A percentile compares a stretch with the other conserved stretches of the same genome.
Conservation (phyloP, 2,888 invertebrate species). For the Blastobasis adustella region DNA sequence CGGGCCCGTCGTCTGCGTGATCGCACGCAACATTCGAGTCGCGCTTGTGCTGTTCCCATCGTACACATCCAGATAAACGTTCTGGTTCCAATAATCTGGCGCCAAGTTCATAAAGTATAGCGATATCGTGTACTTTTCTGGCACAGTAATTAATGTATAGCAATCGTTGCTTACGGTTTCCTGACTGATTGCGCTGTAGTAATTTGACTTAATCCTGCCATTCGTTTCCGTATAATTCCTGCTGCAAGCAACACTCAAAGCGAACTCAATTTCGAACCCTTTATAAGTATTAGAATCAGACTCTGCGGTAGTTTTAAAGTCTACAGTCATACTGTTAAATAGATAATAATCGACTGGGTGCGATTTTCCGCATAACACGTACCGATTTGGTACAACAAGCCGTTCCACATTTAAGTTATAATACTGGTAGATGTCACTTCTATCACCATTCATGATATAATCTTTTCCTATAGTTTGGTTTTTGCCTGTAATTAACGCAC, state of each 20-base stretch:
- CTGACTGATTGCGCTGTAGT: not conserved
- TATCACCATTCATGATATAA: constrained; percentile 28
- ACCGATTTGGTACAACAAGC: constrained; percentile 19
- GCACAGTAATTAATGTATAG: constrained; percentile 78
- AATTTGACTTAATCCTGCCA: constrained; percentile 75
- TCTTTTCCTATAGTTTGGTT: constrained; percentile 36
- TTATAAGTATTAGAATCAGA: constrained; percentile 40
- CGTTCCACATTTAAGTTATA: constrained; percentile 21
- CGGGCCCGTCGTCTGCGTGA: constrained; percentile 24
- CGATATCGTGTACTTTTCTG: constrained; percentile 80
- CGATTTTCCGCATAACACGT: constrained; percentile 39
- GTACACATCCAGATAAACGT: constrained; percentile 50
- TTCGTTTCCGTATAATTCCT: constrained; percentile 81
- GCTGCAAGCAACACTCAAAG: constrained; percentile 58
- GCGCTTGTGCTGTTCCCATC: constrained; percentile 44
- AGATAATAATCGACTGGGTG: constrained; percentile 43
- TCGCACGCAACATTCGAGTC: constrained; percentile 23
- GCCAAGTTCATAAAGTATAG: constrained; percentile 68
- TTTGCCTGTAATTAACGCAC: not conserved
- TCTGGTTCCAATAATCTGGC: constrained; percentile 32
- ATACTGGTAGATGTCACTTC: constrained; percentile 25
- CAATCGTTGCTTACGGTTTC: constrained; percentile 55
- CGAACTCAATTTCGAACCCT: constrained; percentile 80
- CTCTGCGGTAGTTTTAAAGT: constrained; percentile 42
- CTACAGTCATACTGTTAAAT: constrained; percentile 32